These are phyloP conservation scores for Ormyrus nitidulus DNA, from an alignment of 2,888 invertebrate species.

Conservation along the genomic window DNA sequence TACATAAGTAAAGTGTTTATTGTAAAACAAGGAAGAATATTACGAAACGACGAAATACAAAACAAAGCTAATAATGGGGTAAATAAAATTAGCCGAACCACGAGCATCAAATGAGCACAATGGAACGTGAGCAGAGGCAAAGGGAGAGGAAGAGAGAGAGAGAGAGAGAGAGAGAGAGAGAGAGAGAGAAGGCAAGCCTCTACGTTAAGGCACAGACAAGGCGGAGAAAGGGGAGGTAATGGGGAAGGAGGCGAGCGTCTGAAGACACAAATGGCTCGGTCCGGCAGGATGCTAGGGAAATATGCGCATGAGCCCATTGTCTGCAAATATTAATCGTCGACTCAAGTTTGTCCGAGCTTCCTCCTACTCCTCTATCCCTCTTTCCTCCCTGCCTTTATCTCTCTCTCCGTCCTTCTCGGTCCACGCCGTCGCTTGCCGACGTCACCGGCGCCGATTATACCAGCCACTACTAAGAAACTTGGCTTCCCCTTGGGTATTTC, in stretches of 20 bases:
- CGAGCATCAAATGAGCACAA: not conserved
- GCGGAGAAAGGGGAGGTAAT: not conserved
- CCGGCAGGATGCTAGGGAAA: slow-evolving; percentile 62
- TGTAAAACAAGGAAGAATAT: no score
- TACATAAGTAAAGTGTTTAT: no score
- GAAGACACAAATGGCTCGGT: slow-evolving; percentile 40
- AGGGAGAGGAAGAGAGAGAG: no score
- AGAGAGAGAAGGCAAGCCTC: not conserved
- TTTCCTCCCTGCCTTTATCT: no score
- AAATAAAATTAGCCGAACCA: not conserved
- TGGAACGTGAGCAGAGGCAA: not conserved
- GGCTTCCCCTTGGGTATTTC: slow-evolving; percentile 22
- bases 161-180: not conserved
- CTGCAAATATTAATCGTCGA: slow-evolving; percentile 70
- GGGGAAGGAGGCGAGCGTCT: not conserved
- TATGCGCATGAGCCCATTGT: slow-evolving; percentile 66
- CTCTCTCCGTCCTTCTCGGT: no score
- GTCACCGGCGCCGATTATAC: slow-evolving; percentile 48
- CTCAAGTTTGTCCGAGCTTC: slow-evolving; percentile 62
- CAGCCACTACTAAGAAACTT: slow-evolving; percentile 56
- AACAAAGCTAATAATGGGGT: slow-evolving; percentile 8
- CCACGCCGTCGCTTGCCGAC: slow-evolving; percentile 1
- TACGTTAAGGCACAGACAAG: not conserved
- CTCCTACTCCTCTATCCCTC: slow-evolving; percentile 18
- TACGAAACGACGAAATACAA: not conserved